Percentiles rank a stretch among this genome's conserved stretches.
Evolutionary conservation across 1,140 invertebrate species (phyloP).

Genomic region (Scaptomyza pallida): DNA sequence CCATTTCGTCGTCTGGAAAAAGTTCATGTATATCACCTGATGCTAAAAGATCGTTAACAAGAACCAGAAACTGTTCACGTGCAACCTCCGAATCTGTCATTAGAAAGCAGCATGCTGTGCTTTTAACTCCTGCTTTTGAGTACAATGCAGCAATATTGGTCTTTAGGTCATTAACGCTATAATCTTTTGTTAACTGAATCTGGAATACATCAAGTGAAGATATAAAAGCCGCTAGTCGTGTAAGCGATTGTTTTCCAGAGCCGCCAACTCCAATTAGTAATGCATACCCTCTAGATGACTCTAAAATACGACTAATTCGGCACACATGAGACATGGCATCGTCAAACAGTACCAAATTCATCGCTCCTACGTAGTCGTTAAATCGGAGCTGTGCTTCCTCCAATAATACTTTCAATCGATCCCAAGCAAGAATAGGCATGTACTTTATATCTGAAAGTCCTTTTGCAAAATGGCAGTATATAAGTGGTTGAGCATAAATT

Average conservation of each 20-base stretch:
- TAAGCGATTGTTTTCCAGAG: too few relatives aligned
- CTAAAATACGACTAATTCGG: slow-evolving; percentile 96
- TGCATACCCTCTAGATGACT: slow-evolving; percentile 95
- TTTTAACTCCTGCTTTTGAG: slow-evolving; percentile 94
- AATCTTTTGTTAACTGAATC: slow-evolving; percentile 95
- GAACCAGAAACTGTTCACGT: slow-evolving; percentile 95
- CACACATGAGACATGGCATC: slow-evolving; percentile 97
- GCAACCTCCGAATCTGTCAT: slow-evolving; percentile 97
- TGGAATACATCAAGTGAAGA: slow-evolving; percentile 96
- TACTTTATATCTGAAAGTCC: slow-evolving; percentile 97
- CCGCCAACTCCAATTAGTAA: too few relatives aligned
- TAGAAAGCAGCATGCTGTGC: slow-evolving; percentile 93
- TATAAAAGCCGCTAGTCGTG: too few relatives aligned
- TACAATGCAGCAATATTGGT: slow-evolving; percentile 93
- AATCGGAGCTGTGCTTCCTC: slow-evolving; percentile 93
- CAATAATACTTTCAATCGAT: slow-evolving; percentile 90
- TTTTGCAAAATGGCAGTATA: slow-evolving; percentile 96
- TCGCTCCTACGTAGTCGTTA: slow-evolving; percentile 93
- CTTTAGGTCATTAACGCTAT: slow-evolving; percentile 93
- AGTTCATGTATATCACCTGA: slow-evolving; percentile 97
- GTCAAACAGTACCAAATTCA: slow-evolving; percentile 98
- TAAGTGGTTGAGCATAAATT: slow-evolving; percentile 89
- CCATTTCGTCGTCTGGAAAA: slow-evolving; percentile 95
- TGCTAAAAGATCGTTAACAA: slow-evolving; percentile 96
- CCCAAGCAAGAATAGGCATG: slow-evolving; percentile 90